These are phyloP conservation scores for Eulemur macaco DNA, from an alignment of 2,113 vertebrate species.

Conservation along the genomic window DNA sequence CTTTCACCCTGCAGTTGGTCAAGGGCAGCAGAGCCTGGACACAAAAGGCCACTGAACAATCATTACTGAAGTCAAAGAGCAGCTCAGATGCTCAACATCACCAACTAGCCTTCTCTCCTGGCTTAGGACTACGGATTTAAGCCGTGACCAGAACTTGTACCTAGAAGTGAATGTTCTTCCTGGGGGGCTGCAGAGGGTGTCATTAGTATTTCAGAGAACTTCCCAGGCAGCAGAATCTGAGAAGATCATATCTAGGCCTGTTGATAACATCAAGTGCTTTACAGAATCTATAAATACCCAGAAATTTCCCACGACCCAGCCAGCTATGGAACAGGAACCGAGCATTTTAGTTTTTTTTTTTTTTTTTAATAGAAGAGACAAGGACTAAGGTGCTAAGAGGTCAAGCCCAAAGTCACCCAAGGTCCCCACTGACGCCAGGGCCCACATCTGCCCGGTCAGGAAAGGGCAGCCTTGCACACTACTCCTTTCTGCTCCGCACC, in stretches of 20 bases:
- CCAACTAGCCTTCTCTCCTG: background rate
- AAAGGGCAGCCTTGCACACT: background rate
- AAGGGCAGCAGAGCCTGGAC: background rate
- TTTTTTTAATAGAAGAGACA: background rate
- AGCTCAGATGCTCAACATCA: background rate
- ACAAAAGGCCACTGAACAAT: no score
- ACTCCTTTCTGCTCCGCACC: background rate
- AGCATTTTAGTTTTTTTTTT: background rate
- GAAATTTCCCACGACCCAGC: background rate
- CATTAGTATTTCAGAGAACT: background rate
- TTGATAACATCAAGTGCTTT: background rate
- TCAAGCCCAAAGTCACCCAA: background rate
- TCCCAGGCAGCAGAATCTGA: background rate
- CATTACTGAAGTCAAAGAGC: background rate
- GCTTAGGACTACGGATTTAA: background rate
- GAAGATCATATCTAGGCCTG: background rate
- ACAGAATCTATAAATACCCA: background rate
- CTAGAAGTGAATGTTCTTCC: background rate
- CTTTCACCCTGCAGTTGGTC: background rate
- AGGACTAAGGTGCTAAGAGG: background rate
- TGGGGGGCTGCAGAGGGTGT: background rate
- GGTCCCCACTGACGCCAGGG: fast-evolving
- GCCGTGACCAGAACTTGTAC: background rate
- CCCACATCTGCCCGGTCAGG: background rate
- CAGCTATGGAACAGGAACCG: background rate